A percentile compares a stretch with the other conserved stretches of the same genome.
Evolutionary conservation across 1,140 invertebrate species (phyloP).

Genomic region (Tetramorium alpestre): DNA sequence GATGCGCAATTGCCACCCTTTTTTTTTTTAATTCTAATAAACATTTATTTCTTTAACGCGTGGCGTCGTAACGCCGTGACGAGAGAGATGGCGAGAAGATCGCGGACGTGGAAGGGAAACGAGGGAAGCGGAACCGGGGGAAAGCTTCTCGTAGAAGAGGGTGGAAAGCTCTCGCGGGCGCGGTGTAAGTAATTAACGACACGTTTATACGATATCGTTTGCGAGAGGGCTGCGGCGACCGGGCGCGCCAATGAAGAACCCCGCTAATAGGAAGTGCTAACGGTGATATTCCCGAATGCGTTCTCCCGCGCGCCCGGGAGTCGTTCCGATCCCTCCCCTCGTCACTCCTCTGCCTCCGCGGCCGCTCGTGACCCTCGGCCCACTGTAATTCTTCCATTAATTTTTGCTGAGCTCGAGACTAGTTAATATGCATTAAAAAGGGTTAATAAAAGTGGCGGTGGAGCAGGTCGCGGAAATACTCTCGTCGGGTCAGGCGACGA

Average conservation of each 20-base stretch:
- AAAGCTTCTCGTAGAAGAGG: constrained; percentile 9
- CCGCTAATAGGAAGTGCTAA: constrained; percentile 84
- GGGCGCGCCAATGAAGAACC: constrained; percentile 81
- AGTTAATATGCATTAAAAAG: constrained; percentile 83
- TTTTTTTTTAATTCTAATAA: constrained; percentile 55
- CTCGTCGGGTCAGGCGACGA: background rate
- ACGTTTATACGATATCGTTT: constrained; percentile 83
- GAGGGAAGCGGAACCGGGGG: constrained; percentile 36
- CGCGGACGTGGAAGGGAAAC: constrained; percentile 53
- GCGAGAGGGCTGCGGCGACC: constrained; percentile 72
- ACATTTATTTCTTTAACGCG: constrained; percentile 64
- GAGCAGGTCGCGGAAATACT: constrained; percentile 38
- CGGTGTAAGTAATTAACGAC: constrained; percentile 84
- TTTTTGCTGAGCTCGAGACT: constrained; percentile 83
- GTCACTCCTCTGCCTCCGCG: background rate
- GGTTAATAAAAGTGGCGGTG: constrained; percentile 69
- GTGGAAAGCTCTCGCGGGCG: constrained; percentile 64
- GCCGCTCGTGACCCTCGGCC: constrained; percentile 64
- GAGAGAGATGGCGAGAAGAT: constrained; percentile 67
- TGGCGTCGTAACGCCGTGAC: constrained; percentile 61
- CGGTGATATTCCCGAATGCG: constrained; percentile 83
- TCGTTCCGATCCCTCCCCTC: constrained; percentile 48
- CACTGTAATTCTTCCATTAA: constrained; percentile 83
- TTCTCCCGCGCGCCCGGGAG: constrained; percentile 61
- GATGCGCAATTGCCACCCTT: background rate